These are phyloP conservation scores for Lepidurus arcticus DNA, from an alignment of 1,140 invertebrate genomes.

Conservation along the genomic window DNA sequence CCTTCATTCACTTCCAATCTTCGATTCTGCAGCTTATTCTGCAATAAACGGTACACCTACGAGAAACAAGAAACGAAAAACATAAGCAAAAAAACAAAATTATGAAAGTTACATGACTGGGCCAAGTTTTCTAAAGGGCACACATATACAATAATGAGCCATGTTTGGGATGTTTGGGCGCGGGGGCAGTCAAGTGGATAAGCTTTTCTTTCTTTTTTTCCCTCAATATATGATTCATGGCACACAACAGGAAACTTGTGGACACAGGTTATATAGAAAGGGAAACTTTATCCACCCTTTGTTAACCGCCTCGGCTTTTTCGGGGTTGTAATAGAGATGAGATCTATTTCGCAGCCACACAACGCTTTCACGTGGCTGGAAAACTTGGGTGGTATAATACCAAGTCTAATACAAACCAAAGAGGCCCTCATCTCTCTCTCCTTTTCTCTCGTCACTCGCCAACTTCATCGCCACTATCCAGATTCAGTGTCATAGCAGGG, in stretches of 20 bases:
- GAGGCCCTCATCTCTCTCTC: background rate
- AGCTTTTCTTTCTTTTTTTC: background rate
- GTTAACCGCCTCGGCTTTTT: slow-evolving; percentile 17
- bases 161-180: too few species aligned
- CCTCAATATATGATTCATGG: background rate
- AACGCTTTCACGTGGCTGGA: slow-evolving; percentile 17
- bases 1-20: slow-evolving; percentile 43
- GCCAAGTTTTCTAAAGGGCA: background rate
- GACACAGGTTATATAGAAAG: background rate
- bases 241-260: background rate
- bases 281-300: background rate
- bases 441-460: background rate
- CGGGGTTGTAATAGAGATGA: slow-evolving; percentile 15
- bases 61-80: background rate
- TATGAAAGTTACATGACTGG: background rate
- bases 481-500: background rate
- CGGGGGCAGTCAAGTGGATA: background rate
- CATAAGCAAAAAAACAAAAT: background rate
- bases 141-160: background rate
- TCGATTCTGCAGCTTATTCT: slow-evolving; percentile 29
- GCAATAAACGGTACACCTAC: slow-evolving; percentile 30
- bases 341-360: slow-evolving; percentile 21
- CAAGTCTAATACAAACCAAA: background rate
- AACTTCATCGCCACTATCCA: background rate
- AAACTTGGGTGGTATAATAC: slow-evolving; percentile 9